A percentile compares a stretch with the other conserved stretches of the same genome.
Evolutionary conservation across 2,888 invertebrate genomes (phyloP).

Genomic region (Bombylius discolor): DNA sequence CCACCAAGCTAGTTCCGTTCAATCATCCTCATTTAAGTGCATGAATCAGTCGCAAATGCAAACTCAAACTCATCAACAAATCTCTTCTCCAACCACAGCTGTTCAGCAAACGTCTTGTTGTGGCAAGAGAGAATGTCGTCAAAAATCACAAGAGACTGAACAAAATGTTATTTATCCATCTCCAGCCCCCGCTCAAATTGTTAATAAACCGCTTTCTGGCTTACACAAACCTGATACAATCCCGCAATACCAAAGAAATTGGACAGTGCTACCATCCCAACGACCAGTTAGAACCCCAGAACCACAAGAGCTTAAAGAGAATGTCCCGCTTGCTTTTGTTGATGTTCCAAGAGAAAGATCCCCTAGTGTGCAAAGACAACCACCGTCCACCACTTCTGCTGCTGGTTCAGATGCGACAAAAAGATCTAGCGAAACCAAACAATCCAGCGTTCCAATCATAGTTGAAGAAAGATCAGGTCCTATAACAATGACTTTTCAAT

Average conservation of each 20-base stretch:
- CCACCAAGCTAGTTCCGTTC: slow-evolving; percentile 24
- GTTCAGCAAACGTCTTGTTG: slow-evolving; percentile 10
- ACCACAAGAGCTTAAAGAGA: slow-evolving; percentile 38
- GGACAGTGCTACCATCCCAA: slow-evolving; percentile 46
- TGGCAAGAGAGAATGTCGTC: slow-evolving; percentile 5
- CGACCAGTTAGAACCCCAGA: slow-evolving; percentile 45
- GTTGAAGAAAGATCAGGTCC: slow-evolving; percentile 41
- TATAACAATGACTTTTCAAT: slow-evolving; percentile 51
- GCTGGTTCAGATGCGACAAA: slow-evolving; percentile 15
- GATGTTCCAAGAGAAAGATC: slow-evolving; percentile 23
- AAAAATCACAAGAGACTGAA: slow-evolving; percentile 22
- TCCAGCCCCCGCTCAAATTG: slow-evolving; percentile 28
- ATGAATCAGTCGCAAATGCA: slow-evolving; percentile 4
- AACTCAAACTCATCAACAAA: not conserved
- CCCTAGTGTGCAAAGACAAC: slow-evolving; percentile 20
- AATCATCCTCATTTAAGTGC: slow-evolving; percentile 8
- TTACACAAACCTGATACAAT: slow-evolving; percentile 49
- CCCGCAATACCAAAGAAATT: slow-evolving; percentile 51
- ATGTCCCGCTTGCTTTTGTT: slow-evolving; percentile 36
- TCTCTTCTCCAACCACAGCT: not conserved
- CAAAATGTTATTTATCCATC: slow-evolving; percentile 32
- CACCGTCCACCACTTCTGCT: slow-evolving; percentile 10
- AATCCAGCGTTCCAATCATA: slow-evolving; percentile 22
- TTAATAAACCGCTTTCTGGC: slow-evolving; percentile 35
- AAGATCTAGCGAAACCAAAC: slow-evolving; percentile 13